Evolutionary conservation across 2,797 vertebrate genomes (phyloP).

Genomic region (Sphenodon punctatus): DNA sequence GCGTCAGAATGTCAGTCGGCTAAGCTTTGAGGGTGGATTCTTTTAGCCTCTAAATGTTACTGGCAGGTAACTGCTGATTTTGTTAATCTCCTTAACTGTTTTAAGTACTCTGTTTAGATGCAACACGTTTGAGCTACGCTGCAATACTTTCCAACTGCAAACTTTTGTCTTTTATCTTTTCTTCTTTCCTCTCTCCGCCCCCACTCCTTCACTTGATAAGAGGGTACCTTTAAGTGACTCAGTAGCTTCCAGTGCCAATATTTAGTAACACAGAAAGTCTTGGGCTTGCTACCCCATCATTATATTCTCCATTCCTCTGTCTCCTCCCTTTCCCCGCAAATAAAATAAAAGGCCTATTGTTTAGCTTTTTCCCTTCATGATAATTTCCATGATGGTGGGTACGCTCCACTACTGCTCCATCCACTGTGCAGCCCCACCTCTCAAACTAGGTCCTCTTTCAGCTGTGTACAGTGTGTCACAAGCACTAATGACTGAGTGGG

Average conservation of each 20-base stretch:
- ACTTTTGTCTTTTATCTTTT: background rate
- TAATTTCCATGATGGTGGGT: fast-evolving
- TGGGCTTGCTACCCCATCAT: background rate
- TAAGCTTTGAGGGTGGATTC: slow-evolving; percentile 12
- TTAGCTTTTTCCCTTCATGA: background rate
- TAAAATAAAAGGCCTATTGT: background rate
- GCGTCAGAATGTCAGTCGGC: slow-evolving; percentile 32
- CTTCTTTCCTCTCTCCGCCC: background rate
- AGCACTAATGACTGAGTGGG: background rate
- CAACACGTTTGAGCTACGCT: background rate
- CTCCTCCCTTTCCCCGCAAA: background rate
- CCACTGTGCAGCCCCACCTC: background rate
- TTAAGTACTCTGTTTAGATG: background rate
- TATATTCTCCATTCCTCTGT: background rate
- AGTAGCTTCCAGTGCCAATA: background rate
- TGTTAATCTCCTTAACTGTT: slow-evolving; percentile 38
- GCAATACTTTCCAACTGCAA: background rate
- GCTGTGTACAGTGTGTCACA: background rate
- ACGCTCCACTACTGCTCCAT: background rate
- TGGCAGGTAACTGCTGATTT: slow-evolving; percentile 35
- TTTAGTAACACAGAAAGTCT: background rate
- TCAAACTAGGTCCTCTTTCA: background rate
- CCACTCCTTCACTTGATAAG: background rate
- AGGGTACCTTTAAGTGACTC: background rate
- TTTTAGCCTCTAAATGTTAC: slow-evolving; percentile 19